Base-by-base conservation (phyloP, 2,797 vertebrate species). In the Oophaga sylvatica region DNA sequence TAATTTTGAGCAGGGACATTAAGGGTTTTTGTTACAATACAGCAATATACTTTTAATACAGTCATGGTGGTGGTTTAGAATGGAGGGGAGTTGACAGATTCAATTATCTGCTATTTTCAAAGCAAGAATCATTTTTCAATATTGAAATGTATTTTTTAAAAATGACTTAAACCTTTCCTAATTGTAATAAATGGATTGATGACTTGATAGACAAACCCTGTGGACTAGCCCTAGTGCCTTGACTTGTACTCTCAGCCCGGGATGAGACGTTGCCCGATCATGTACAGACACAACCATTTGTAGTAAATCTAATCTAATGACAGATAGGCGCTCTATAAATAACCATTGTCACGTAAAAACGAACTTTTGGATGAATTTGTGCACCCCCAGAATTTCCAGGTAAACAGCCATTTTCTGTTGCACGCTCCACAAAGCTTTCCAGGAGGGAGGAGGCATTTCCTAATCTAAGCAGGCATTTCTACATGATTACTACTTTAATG, bases 301-400 rank as follows among this genome's bases (percentile, higher is more conserved):
- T 48, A 48, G 48, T 41, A 80, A 80, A 86, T 80, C 78, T 81
- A 71, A 59, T n/a, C 17, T 16, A 80, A 81, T 67, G 56, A 57
- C 57, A 73, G 67, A 63, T 62, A 56, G 15, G 16, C 29, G 8
- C 57, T 48, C 68, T 81, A 68, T 31, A 73, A 86, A 68, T 86
- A 86, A 80, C 68, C 17, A 9, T n/a, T 59, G 62, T 67, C 22
- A 26, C 76, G 8, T 57, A 68, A 41, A 65, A 56, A 86, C 45
- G 22, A 59, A 63, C 76, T 80, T 78, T 67, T 79, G 7, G 26
- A 57, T 70, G 29, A 71, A 75, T 56, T 53, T 57, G 5, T 76
- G 67, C 29, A 67, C 78, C 26, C 86, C 80, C 80, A 82, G 67
- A 8, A 73, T 65, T 82, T 76, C 60, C 86, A 82, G 57, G 80